phyloP scores from a whole-genome alignment of 2,888 invertebrate species.

The Pyrrhosoma nymphula region DNA sequence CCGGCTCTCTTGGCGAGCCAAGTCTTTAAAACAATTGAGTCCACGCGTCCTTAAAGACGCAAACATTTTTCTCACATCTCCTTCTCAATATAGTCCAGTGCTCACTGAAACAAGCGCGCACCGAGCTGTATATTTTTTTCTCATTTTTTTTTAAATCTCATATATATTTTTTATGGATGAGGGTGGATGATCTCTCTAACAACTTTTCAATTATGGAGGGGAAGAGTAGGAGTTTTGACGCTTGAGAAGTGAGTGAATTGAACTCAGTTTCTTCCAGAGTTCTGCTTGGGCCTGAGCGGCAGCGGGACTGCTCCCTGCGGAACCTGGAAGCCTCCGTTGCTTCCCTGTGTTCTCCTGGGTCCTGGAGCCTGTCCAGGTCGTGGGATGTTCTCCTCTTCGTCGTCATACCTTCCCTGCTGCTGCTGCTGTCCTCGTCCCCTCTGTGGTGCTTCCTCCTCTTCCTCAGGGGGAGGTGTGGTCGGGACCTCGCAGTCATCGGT shows the following conservation, averaged over 20 bases:
- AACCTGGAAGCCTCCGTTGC: slow-evolving; percentile 39
- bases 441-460: slow-evolving; percentile 79
- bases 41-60: not conserved
- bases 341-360: slow-evolving; percentile 68
- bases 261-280: not conserved
- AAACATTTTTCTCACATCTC: not conserved
- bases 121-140: not conserved
- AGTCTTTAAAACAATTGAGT: not conserved
- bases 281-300: slow-evolving; percentile 36
- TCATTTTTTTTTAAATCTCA: not conserved
- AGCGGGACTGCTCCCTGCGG: slow-evolving; percentile 52
- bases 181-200: not conserved
- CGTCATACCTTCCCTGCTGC: slow-evolving; percentile 72
- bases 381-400: slow-evolving; percentile 73
- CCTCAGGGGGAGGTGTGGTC: slow-evolving; percentile 85
- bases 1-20: not conserved
- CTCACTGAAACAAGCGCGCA: not conserved
- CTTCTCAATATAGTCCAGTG: not conserved
- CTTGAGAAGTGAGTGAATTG: not conserved
- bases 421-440: slow-evolving; percentile 1
- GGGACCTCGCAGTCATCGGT: slow-evolving; percentile 94
- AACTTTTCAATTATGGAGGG: not conserved
- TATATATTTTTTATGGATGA: not conserved
- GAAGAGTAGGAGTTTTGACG: not conserved
- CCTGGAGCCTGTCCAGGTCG: slow-evolving; percentile 70